Base-by-base conservation (phyloP, 2,113 vertebrate species). In the Mixornis gularis region DNA sequence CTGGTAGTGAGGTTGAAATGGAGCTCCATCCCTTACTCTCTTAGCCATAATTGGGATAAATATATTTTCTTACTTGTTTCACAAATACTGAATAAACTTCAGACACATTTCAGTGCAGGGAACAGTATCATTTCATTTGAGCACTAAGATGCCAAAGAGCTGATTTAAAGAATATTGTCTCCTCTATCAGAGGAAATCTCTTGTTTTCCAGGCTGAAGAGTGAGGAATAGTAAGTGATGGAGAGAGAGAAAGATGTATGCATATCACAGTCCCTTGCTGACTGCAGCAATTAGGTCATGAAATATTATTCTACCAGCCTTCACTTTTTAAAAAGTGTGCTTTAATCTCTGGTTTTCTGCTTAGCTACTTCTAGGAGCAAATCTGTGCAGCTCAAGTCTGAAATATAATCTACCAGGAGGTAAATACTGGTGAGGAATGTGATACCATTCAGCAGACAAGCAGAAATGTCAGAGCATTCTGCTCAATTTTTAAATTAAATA, bases 301-400 rank as follows among this genome's bases (percentile, higher is more conserved):
- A 91, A 55, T 71, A 74, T 2, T 86, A 43, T 64, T 89, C 72
- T 71, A 7, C 11, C 48, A 85, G 32, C 36, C n/a, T 77, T 41
- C 24, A 9, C 43, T 92, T 91, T 60, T 46, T 4, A 66, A 43
- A 52, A 68, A 59, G 13, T 27, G 4, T 66, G 48, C 30, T 85
- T 92, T 86, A 68, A 71, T 78, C 60, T 86, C 77, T 74, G 77
- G 36, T 85, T 91, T 95, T 82, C 85, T 90, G 52, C 72, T 73
- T 77, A 80, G 64, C 76, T 65, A 38, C 60, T 92, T 88, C 52
- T 48, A 64, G 82, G 59, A 93, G 48, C 5, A 0, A 90, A 90
- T 78, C 74, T 78, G 8, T 65, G 46, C 88, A 93, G 49, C 48
- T 87, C 34, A 55, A 1, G 30, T 69, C 34, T 82, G 32, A 65